phyloP scores from a whole-genome alignment of 64 coral and sea anemone genomes.

The Stylophora pistillata region DNA sequence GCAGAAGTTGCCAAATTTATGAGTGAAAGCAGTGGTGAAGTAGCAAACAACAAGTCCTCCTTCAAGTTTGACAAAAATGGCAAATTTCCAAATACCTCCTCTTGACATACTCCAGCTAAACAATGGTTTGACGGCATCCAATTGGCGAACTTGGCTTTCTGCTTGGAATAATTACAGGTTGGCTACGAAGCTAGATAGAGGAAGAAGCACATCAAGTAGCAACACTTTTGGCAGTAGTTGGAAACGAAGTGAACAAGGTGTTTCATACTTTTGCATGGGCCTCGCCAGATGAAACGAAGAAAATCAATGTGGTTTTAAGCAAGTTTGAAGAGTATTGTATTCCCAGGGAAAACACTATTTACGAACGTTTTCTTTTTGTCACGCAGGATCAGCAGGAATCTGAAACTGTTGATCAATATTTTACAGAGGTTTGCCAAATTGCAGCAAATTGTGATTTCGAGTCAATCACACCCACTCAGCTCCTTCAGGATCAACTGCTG shows the following conservation, averaged over 20 bases:
- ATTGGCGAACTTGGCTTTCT: slow-evolving; percentile 39
- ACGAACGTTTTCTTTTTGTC: slow-evolving; percentile 47
- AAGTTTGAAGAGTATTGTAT: slow-evolving; percentile 52
- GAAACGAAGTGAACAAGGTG: slow-evolving; percentile 55
- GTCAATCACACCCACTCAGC: slow-evolving; percentile 20
- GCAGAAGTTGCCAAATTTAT: no score
- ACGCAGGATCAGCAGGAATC: slow-evolving; percentile 38
- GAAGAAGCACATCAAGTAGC: slow-evolving; percentile 32
- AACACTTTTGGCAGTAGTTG: slow-evolving; percentile 33
- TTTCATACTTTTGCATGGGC: slow-evolving; percentile 49
- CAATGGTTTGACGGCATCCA: slow-evolving; percentile 45
- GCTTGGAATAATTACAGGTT: slow-evolving; percentile 53
- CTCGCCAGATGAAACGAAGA: slow-evolving; percentile 44
- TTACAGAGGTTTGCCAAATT: slow-evolving; percentile 46
- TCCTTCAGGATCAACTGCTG: slow-evolving; percentile 38
- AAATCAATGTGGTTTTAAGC: slow-evolving; percentile 37
- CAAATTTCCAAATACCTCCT: slow-evolving; percentile 30
- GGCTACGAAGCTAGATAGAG: slow-evolving; percentile 60
- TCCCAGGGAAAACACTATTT: slow-evolving; percentile 55
- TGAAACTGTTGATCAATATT: slow-evolving; percentile 47
- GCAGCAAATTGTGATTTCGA: slow-evolving; percentile 42
- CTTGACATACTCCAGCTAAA: slow-evolving; percentile 30
- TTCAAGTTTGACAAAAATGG: not conserved
- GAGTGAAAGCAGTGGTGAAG: no score
- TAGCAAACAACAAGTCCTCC: no score